Base-by-base conservation (phyloP, 2,797 vertebrate species). In the Novumbra hubbsi region DNA sequence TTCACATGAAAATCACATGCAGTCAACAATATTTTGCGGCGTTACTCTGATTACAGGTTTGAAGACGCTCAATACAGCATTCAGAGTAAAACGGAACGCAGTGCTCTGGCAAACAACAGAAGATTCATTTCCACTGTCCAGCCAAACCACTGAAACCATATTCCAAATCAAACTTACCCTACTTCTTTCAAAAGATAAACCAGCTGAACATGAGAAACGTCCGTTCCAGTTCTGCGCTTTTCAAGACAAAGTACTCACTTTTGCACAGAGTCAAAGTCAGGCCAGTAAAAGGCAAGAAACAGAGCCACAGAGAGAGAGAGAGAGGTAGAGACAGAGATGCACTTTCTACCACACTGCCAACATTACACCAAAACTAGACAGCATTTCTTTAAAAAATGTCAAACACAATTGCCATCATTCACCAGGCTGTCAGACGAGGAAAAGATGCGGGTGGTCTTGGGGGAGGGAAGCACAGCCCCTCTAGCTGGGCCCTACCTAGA, bases 31-130 rank as follows among this genome's bases (percentile, higher is more conserved):
- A 41, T 77, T 81, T 76, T 52, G 19, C 73, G 48, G 32, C 72
- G 79, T 60, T 67, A 81, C 79, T 75, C 63, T 83, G 73, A 88
- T 86, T 81, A 84, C 79, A 86, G 77, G 82, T 57, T 79, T 83
- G 57, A 75, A 6, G 12, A 66, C 69, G 77, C 77, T 81, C 74
- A 12, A 45, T 15, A 52, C 45, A 70, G 73, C 71, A 77, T 84
- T 82, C 83, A 78, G 82, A 85, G 86, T 71, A 81, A 77, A 66
- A 63, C 60, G 0, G 5, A 81, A 21, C 30, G 73, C 82, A 87
- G 63, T 74, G 19, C 52, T 6, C 52, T 8, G 52, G 52, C n/a
- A 11, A 52, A 49, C 71, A 45, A 52, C 73, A 79, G 81, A 68
- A 63, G 27, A 3, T 2, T 24, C 12, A 57, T 57, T 21, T 55